Conservation (phyloP, 2,888 invertebrate genomes). For the Xestia xanthographa region DNA sequence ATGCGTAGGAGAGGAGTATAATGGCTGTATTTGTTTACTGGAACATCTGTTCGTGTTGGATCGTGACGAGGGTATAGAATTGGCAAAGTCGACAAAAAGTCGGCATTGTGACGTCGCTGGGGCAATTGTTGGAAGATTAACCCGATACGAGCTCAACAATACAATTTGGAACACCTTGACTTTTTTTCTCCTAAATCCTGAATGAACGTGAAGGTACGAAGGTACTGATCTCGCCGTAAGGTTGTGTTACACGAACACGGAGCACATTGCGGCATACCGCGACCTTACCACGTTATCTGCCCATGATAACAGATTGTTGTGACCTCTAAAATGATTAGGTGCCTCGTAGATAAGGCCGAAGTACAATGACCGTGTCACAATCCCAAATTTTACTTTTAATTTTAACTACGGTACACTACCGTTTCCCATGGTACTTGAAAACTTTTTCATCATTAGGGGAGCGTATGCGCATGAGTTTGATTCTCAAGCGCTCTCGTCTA, state of each 20-base stretch:
- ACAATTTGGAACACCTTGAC: conserved; percentile 86
- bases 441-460: conserved; percentile 71
- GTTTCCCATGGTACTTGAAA: conserved; percentile 76
- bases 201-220: conserved; percentile 72
- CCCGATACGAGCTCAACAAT: conserved; percentile 85
- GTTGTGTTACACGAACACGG: conserved; percentile 62
- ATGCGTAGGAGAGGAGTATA: conserved; percentile 86
- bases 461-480: conserved; percentile 70
- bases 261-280: conserved; percentile 81
- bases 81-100: conserved; percentile 82
- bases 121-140: conserved; percentile 88
- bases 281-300: conserved; percentile 87
- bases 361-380: conserved; percentile 88
- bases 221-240: conserved; percentile 60
- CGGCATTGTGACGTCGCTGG: conserved; percentile 81
- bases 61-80: conserved; percentile 78
- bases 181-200: conserved; percentile 76
- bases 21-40: conserved; percentile 85
- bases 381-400: conserved; percentile 54
- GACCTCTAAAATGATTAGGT: conserved; percentile 88
- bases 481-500: conserved; percentile 82
- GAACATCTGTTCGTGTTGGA: conserved; percentile 85
- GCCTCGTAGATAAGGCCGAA: conserved; percentile 83
- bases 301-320: conserved; percentile 85
- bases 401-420: conserved; percentile 60